Percentiles rank a stretch among this genome's conserved stretches.
Conservation (phyloP, 2,113 vertebrate species). For the Pterocles burchelli region DNA sequence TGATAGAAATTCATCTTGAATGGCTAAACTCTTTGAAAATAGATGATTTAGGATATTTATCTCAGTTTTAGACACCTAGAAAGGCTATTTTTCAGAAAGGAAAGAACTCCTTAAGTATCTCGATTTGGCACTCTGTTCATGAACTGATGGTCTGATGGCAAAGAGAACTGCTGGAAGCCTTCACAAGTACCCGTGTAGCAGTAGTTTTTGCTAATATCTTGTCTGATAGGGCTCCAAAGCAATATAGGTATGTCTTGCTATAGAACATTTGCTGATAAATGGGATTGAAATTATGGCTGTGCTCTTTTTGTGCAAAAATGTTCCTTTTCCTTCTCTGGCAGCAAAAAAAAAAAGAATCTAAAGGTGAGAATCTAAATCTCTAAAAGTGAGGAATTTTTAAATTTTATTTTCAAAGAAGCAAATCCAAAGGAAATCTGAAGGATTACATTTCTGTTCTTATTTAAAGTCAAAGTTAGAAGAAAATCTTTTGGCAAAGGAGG, state of each 20-base stretch:
- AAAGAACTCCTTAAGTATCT: background rate
- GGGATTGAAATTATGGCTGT: background rate
- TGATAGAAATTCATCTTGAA: background rate
- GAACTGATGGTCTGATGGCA: background rate
- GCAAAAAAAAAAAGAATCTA: background rate
- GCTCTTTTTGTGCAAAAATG: background rate
- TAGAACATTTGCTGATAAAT: background rate
- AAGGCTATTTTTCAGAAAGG: background rate
- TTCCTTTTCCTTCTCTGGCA: background rate
- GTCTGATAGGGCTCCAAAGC: background rate
- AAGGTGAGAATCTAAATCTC: background rate
- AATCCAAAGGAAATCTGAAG: background rate
- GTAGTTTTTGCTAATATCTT: background rate
- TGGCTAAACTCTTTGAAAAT: background rate
- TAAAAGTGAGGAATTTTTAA: background rate
- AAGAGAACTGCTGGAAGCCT: background rate
- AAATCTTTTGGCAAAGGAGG: background rate
- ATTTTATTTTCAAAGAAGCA: background rate
- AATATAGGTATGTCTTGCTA: background rate
- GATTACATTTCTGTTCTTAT: background rate
- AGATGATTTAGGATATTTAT: background rate
- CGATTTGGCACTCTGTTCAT: accelerated
- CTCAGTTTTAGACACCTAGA: background rate
- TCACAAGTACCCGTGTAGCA: background rate
- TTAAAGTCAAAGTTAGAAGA: background rate